Evolutionary conservation across 1,140 invertebrate species (phyloP).

Genomic region (Drosophila hydei): DNA sequence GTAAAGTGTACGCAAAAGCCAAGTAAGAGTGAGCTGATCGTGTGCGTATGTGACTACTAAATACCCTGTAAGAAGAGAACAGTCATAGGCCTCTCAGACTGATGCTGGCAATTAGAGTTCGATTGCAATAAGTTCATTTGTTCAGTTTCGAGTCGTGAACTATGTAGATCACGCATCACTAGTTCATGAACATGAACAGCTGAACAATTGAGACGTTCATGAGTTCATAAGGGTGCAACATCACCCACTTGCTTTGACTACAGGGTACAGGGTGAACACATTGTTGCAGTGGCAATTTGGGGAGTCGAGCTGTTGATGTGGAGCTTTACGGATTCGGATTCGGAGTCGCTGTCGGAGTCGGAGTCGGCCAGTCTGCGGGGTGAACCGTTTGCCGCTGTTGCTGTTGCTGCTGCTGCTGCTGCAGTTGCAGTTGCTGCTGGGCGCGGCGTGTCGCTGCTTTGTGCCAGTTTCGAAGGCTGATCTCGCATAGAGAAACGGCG

Average conservation of each 20-base stretch:
- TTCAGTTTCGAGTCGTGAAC: too few species aligned
- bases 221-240: too few species aligned
- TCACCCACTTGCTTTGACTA: neutral
- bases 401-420: neutral
- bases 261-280: conserved; percentile 21
- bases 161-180: too few species aligned
- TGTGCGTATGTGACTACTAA: neutral
- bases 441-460: conserved; percentile 56
- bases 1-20: conserved; percentile 23
- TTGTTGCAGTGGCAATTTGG: conserved; percentile 31
- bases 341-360: conserved; percentile 13
- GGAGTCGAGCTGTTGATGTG: conserved; percentile 2
- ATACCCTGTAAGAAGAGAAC: neutral
- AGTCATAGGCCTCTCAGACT: too few species aligned
- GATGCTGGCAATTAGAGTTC: neutral
- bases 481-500: conserved; percentile 22
- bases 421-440: conserved; percentile 41
- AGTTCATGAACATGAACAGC: too few species aligned
- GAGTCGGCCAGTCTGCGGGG: conserved; percentile 20
- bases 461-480: conserved; percentile 78
- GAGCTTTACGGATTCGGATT: conserved; percentile 22
- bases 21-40: neutral
- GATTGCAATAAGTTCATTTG: neutral
- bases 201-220: too few species aligned
- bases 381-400: conserved; percentile 3